Percentiles rank a stretch among this genome's conserved stretches.
These are phyloP conservation scores for Aleiodes leptofemur DNA, from an alignment of 2,888 invertebrate species.

Conservation along the genomic window DNA sequence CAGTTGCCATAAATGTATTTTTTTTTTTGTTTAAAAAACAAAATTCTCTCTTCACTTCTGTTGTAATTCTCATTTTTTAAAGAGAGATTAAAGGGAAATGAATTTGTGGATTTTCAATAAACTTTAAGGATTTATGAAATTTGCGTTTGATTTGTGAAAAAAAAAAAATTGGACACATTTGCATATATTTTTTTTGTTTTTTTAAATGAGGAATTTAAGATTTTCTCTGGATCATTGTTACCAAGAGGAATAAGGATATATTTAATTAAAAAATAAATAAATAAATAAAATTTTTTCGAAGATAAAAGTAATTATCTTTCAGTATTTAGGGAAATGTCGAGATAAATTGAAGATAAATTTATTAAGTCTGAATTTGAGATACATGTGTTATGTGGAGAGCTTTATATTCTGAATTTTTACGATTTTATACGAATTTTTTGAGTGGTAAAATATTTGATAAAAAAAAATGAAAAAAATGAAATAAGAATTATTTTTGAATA, in stretches of 20 bases:
- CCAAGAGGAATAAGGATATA: constrained; percentile 7
- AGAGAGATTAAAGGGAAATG: no score
- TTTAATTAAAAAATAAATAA: constrained; percentile 24
- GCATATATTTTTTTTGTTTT: background rate
- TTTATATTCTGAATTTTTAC: constrained; percentile 36
- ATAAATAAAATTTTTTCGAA: constrained; percentile 23
- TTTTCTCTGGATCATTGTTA: background rate
- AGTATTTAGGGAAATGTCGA: constrained; percentile 27
- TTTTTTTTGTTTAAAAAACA: constrained; percentile 42
- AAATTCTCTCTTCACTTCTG: background rate
- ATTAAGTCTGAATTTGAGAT: constrained; percentile 31
- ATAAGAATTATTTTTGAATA: constrained; percentile 27
- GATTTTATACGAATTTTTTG: constrained; percentile 31
- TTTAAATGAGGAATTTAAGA: background rate
- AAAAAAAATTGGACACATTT: background rate
- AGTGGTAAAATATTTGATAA: constrained; percentile 15
- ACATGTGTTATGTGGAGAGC: constrained; percentile 14
- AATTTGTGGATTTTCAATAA: no score
- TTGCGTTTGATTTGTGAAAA: no score
- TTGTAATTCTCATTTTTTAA: background rate
- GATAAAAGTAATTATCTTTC: constrained; percentile 32
- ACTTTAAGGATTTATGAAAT: no score
- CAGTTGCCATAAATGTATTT: constrained; percentile 65
- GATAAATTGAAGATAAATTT: constrained; percentile 26
- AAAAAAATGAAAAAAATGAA: background rate